These are phyloP conservation scores for Nematostella vectensis DNA, from an alignment of 92 coral and sea anemone species.

Conservation along the genomic window DNA sequence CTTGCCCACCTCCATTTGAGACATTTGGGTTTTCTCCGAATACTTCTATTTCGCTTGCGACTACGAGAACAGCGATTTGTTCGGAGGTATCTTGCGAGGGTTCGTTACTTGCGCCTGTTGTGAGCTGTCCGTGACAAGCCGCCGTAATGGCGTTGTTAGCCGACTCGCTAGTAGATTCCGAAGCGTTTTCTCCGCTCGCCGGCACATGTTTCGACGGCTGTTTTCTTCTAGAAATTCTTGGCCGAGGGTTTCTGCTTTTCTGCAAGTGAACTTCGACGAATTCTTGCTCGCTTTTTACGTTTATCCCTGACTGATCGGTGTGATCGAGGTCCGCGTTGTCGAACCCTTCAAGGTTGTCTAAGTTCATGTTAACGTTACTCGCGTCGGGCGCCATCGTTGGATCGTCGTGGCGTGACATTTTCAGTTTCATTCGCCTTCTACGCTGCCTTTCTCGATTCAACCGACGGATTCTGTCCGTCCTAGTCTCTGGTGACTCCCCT, in stretches of 20 bases:
- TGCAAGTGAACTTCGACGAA: conserved; percentile 13
- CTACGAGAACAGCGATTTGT: conserved; percentile 65
- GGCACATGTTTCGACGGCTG: conserved; percentile 17
- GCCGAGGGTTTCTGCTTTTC: conserved; percentile 26
- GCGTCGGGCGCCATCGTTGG: conserved; percentile 66
- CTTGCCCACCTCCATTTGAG: conserved; percentile 53
- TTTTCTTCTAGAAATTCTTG: conserved; percentile 44
- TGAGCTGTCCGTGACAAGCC: conserved; percentile 71
- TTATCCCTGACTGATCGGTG: conserved; percentile 34
- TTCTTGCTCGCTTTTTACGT: conserved; percentile 51
- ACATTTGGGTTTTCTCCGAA: conserved; percentile 72
- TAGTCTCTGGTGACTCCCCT: conserved; percentile 55
- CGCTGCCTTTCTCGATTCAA: conserved; percentile 92
- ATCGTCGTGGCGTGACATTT: conserved; percentile 95
- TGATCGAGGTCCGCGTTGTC: conserved; percentile 59
- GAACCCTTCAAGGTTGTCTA: conserved; percentile 40
- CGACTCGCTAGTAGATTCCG: conserved; percentile 32
- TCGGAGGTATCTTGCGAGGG: conserved; percentile 47
- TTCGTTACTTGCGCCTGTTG: conserved; percentile 36
- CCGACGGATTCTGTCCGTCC: conserved; percentile 82
- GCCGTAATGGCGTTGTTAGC: conserved; percentile 77
- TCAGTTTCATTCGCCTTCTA: conserved; percentile 92
- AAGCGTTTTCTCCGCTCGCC: conserved; percentile 22
- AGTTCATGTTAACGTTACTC: conserved; percentile 59
- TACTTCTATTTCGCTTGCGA: conserved; percentile 88